Evolutionary conservation across 1,140 invertebrate species (phyloP).

Genomic region (Calliopsis andreniformis): DNA sequence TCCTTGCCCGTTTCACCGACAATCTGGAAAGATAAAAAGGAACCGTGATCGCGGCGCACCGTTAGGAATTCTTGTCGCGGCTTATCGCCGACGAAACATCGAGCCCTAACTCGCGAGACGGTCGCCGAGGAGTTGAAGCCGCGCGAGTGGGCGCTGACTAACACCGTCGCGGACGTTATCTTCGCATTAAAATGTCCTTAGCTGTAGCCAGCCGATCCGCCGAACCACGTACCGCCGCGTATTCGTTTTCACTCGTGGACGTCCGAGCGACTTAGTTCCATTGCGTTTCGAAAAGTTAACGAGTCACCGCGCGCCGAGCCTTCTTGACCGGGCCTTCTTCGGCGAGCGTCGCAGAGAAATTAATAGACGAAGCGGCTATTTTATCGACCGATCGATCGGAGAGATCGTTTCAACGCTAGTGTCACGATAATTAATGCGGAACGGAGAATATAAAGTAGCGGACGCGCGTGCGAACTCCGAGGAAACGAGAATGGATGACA

Average conservation of each 20-base stretch:
- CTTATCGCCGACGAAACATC: slow-evolving; percentile 43
- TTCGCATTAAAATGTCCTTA: slow-evolving; percentile 24
- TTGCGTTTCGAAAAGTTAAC: not conserved
- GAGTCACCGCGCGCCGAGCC: not conserved
- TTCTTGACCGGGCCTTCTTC: not conserved
- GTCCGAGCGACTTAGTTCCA: not conserved
- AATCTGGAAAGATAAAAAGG: slow-evolving; percentile 67
- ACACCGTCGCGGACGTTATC: slow-evolving; percentile 40
- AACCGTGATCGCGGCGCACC: slow-evolving; percentile 48
- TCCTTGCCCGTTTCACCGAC: slow-evolving; percentile 75
- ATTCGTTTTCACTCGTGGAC: not conserved
- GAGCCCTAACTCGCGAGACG: slow-evolving; percentile 24
- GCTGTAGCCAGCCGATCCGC: not conserved
- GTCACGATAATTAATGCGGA: slow-evolving; percentile 5
- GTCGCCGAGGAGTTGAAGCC: not conserved
- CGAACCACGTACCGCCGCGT: not conserved
- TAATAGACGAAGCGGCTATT: not conserved
- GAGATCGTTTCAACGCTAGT: not conserved
- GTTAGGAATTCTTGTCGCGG: slow-evolving; percentile 50
- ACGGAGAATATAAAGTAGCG: slow-evolving; percentile 3
- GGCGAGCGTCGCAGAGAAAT: not conserved
- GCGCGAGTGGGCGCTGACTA: slow-evolving; percentile 25
- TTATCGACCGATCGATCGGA: not conserved
- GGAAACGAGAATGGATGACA: not conserved
- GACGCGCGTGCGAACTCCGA: no score